A percentile compares a stretch with the other conserved stretches of the same genome.
phyloP scores from a whole-genome alignment of 2,797 vertebrate genomes.

The Borostomias antarcticus region DNA sequence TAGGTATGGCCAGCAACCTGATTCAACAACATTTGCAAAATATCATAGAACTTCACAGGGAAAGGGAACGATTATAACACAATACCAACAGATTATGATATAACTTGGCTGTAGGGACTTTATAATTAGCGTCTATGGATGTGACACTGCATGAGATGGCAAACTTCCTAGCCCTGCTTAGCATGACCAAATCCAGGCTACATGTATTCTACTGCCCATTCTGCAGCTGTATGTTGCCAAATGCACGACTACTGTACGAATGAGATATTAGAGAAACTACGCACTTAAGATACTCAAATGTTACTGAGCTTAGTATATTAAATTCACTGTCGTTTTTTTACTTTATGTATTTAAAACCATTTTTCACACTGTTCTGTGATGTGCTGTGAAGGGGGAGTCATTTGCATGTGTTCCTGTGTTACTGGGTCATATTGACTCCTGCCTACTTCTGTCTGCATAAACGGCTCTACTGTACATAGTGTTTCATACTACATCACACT shows the following conservation, averaged over 20 bases:
- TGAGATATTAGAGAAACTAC: neutral
- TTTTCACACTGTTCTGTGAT: conserved; percentile 50
- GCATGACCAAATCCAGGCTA: neutral
- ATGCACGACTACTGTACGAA: neutral
- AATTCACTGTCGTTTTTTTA: conserved; percentile 55
- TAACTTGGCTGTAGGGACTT: conserved; percentile 1
- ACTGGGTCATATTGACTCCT: conserved; percentile 88
- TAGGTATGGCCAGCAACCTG: conserved; percentile 39
- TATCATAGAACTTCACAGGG: conserved; percentile 18
- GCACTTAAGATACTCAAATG: conserved; percentile 14
- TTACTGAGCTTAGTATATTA: conserved; percentile 36
- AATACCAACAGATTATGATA: neutral
- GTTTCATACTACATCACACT: conserved; percentile 46
- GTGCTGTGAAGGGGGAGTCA: conserved; percentile 32
- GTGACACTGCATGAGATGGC: neutral
- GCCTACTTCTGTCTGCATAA: conserved; percentile 42
- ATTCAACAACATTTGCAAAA: conserved; percentile 34
- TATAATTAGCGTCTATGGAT: conserved; percentile 24
- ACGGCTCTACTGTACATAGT: conserved; percentile 61
- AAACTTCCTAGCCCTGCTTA: neutral
- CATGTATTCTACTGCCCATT: neutral
- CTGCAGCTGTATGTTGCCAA: neutral
- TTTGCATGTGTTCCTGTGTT: conserved; percentile 52
- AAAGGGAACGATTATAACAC: conserved; percentile 1
- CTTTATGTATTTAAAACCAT: conserved; percentile 73